Evolutionary conservation across 2,888 invertebrate species (phyloP), one percentile per base, ranked within the genome.

Genomic region (Catocala nupta): DNA sequence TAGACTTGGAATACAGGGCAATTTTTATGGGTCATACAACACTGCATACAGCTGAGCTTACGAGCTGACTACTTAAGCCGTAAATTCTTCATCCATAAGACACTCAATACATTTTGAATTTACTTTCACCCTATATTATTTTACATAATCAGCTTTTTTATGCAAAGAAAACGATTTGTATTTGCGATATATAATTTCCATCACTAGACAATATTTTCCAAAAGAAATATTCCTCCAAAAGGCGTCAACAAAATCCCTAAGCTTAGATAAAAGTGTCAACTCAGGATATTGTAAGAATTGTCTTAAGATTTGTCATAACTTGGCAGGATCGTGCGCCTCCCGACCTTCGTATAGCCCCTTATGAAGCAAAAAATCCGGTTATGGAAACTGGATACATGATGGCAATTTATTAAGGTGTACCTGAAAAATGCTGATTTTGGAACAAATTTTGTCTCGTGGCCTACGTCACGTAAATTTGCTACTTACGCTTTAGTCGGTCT

Each of bases 291-390:
- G 33, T 36, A 39, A 36, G 44, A 52, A 59, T 55, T 59, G 50
- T 16, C 36, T 16, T 51, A 43, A 54, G 60, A 58, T 55, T 47
- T 45, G 13, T 63, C 60, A 58, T 67, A 58, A 49, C 57, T 43
- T 25, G 47, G 48, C 13, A 59, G 53, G 45, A 57, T 56, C 58
- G 63, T 53, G 56, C 56, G 50, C 42, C 39, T 51, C 34, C 54
- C 55, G 54, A 59, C 59, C 66, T 57, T 55, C 45, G n/a, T 34
- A 11, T 52, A 25, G 33, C 42, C 45, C 63, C 66, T 63, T 63
- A 53, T 36, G 44, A 52, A 44, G 55, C 55, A 55, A 47, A 55
- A 61, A 55, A 51, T 13, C 49, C 45, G 9, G 60, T 61, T 45
- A 55, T 50, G 36, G 50, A 60, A 55, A 12, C 59, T 44, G 43